A percentile compares a stretch with the other conserved stretches of the same genome.
These are phyloP conservation scores for Alligator mississippiensis DNA, from an alignment of 2,113 vertebrate species.

Conservation along the genomic window DNA sequence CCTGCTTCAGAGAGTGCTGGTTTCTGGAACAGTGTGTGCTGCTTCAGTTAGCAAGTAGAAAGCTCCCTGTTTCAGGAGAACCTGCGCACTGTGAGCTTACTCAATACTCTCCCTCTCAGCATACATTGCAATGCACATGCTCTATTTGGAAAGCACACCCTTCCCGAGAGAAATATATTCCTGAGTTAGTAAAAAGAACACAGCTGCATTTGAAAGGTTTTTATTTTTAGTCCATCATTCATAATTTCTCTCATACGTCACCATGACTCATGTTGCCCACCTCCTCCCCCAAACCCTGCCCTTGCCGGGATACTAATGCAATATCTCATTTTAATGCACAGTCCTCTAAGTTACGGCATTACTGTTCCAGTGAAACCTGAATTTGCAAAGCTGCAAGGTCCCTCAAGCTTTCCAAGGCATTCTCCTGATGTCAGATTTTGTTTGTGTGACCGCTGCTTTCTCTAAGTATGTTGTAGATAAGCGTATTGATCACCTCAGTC, in stretches of 20 bases:
- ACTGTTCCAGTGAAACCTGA: not conserved
- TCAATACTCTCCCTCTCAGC: not conserved
- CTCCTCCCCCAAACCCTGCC: not conserved
- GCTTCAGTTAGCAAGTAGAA: not conserved
- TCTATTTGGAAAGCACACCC: not conserved
- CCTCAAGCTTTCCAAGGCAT: not conserved
- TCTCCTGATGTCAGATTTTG: not conserved
- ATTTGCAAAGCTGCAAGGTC: not conserved
- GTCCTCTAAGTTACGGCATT: not conserved
- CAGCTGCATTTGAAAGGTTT: conserved; percentile 21
- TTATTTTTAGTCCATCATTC: conserved; percentile 66
- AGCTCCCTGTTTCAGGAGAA: not conserved
- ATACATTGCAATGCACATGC: too few relatives aligned
- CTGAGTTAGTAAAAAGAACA: conserved; percentile 1
- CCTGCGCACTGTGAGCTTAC: fast-evolving
- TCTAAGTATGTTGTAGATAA: conserved; percentile 38
- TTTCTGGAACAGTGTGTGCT: not conserved
- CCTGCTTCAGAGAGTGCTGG: not conserved
- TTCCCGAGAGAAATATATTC: not conserved
- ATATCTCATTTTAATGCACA: conserved; percentile 21
- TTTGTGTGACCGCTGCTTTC: not conserved
- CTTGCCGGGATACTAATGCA: not conserved
- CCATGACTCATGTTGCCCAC: conserved; percentile 47
- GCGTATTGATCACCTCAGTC: conserved; percentile 9
- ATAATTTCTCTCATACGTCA: not conserved